Evolutionary conservation across 2,797 vertebrate genomes (phyloP).

Genomic region (Rhinoraja longicauda): DNA sequence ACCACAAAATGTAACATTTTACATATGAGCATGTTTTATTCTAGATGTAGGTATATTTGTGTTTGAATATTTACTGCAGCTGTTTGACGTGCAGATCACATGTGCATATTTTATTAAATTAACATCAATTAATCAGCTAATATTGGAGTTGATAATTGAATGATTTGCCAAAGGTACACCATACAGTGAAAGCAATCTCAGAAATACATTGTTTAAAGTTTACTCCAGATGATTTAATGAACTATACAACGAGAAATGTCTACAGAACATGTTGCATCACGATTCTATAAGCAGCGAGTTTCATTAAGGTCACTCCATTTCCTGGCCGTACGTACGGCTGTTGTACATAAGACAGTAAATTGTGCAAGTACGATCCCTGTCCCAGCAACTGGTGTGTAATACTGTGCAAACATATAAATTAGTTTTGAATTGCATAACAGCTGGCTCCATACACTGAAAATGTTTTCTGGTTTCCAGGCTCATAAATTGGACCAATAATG

Average conservation of each 20-base stretch:
- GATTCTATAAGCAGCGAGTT: background rate
- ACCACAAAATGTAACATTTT: background rate
- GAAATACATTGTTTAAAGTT: background rate
- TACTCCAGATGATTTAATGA: background rate
- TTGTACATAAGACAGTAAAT: background rate
- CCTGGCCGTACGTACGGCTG: background rate
- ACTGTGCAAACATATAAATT: background rate
- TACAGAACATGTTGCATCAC: background rate
- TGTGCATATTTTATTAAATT: background rate
- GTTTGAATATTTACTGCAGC: background rate
- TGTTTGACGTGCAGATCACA: background rate
- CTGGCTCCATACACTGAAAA: background rate
- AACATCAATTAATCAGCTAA: background rate
- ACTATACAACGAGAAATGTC: background rate
- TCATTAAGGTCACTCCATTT: background rate
- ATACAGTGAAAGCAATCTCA: background rate
- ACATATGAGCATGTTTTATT: background rate
- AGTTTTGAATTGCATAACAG: background rate
- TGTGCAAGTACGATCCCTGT: background rate
- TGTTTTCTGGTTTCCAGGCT: background rate
- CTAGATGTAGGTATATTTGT: background rate
- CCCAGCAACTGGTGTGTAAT: background rate
- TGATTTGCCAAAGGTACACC: background rate
- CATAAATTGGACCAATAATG: conserved; percentile 10
- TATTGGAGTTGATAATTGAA: background rate